Evolutionary conservation across 2,888 invertebrate genomes (phyloP), one percentile per base, ranked within the genome.

Genomic region (Microplitis deprimator): DNA sequence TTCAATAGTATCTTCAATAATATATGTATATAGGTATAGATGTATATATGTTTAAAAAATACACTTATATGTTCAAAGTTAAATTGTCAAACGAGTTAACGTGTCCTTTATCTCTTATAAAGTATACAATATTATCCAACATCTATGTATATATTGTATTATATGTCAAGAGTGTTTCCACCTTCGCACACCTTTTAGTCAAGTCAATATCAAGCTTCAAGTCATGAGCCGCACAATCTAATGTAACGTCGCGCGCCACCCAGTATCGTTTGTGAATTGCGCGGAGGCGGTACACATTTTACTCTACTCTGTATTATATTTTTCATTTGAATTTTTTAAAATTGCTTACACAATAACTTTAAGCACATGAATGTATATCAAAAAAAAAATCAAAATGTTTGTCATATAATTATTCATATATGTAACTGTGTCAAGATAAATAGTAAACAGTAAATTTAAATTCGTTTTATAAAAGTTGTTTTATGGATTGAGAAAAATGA

Each of bases 171-270:
- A 71, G 59, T 71, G 75, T 76, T 68, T 71, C 79, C 74, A 75
- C 76, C 73, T 70, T 71, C 64, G 76, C 79, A 79, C 77, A 81
- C 78, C 82, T 81, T 84, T 84, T 83, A 87, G 88, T 88, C 88
- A 87, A 87, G 88, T 88, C 88, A 87, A 89, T 89, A 89, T 85
- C 85, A 82, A 79, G 83, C 85, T 50, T 80, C 83, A 80, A 73
- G 75, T 68, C 77, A 78, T 75, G 74, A 29, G 29, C 29, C 29
- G 29, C 68, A 69, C 73, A 80, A 77, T 75, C 76, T 50, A 50
- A 50, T 73, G 62, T 75, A 67, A 73, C 72, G 64, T 20, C 72
- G 65, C 72, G 65, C 77, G 79, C 74, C 79, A 76, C 80, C 77
- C 82, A 81, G 82, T 82, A 79, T 77, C 80, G 76, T 80, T 81